phyloP scores from a whole-genome alignment of 2,797 vertebrate genomes.

The Heteromormyrus szaboi region DNA sequence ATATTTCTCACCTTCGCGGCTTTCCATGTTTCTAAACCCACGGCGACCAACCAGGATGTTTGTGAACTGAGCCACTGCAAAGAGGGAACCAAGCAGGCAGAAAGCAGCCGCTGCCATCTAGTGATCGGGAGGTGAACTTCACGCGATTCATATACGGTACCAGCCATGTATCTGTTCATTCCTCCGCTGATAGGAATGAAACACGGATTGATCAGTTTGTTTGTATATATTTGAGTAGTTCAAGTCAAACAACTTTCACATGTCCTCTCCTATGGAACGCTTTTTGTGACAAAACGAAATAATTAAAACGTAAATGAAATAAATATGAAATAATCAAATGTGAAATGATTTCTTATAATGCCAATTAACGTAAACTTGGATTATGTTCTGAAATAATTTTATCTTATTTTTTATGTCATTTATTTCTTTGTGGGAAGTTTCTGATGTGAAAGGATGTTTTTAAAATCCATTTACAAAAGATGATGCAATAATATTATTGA shows the following conservation, averaged over 20 bases:
- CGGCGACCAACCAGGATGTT: background rate
- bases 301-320: background rate
- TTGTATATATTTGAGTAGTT: background rate
- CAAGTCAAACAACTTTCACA: background rate
- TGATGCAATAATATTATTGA: background rate
- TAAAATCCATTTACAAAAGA: background rate
- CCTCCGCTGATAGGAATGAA: background rate
- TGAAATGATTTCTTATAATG: background rate
- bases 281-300: background rate
- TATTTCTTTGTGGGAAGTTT: background rate
- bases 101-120: background rate
- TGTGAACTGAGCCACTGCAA: background rate
- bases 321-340: background rate
- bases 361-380: background rate
- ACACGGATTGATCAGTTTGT: background rate
- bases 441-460: background rate
- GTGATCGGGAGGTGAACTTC: background rate
- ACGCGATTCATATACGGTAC: background rate
- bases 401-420: background rate
- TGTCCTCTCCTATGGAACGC: background rate
- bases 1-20: background rate
- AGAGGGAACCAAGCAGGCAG: background rate
- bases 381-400: background rate
- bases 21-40: slow-evolving; percentile 7
- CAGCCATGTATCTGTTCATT: background rate